Evolutionary conservation across 2,113 vertebrate genomes (phyloP), one percentile per base, ranked within the genome.

Genomic region (Mus pahari): DNA sequence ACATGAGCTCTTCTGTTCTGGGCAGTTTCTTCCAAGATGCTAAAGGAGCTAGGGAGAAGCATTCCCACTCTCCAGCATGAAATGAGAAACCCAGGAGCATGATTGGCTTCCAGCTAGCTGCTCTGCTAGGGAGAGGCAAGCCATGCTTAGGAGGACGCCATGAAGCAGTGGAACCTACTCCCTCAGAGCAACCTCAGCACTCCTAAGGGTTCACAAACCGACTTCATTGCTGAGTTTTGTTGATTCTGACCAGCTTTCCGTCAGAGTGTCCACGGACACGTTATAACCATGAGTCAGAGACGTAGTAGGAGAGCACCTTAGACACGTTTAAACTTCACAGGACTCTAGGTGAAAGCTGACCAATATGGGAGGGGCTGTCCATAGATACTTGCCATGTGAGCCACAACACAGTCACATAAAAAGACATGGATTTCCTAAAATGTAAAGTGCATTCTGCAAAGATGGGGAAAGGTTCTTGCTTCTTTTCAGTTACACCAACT

Each of bases 361-460:
- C 71, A 9, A 45, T 39, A 12, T 78, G 50, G 24, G 48, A 73
- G 42, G 50, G 86, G 48, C 87, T 58, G 55, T 70, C 77, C 64
- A 20, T 17, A 79, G n/a, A 62, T 73, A 81, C 39, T 16, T 53
- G 48, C 60, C n/a, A 13, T 60, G n/a, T 77, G n/a, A n/a, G 28
- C 64, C 68, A 68, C 36, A 77, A 20, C 42, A 48, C 79, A 97
- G 92, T 2, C 16, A 88, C 3, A 4, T 86, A 89, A 28, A 83
- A 96, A 55, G 16, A 93, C n/a, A 6, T n/a, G 11, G 31, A 2
- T 48, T 95, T 96, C 60, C 68, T 62, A 28, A 95, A 89, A 78
- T 90, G 87, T 78, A 78, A 88, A 55, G 55, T 70, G 4, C 39
- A 53, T 50, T 96, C 42, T 91, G 48, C 20, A 75, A 83, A 8